Conservation (phyloP, 1,140 invertebrate genomes). For the Laupala kohalensis region DNA sequence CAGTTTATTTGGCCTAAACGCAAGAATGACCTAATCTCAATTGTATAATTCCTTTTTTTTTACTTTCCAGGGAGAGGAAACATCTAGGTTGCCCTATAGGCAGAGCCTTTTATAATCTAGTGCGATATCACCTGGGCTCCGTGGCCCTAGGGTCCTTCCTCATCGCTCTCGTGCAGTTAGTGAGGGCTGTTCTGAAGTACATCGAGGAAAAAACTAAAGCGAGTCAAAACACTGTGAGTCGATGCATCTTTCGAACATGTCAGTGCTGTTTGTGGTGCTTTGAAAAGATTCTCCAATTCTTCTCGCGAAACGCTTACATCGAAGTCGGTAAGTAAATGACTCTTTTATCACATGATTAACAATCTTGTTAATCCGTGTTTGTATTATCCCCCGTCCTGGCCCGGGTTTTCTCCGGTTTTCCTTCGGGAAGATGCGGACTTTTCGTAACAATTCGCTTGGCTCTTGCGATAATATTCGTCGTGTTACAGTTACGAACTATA, state of each 20-base stretch:
- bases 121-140: slow-evolving; percentile 61
- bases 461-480: background rate
- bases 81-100: slow-evolving; percentile 41
- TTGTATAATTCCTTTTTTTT: slow-evolving; percentile 2
- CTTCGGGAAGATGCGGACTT: too few relatives aligned
- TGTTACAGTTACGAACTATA: background rate
- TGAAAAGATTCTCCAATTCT: slow-evolving; percentile 56
- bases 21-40: too few relatives aligned
- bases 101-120: slow-evolving; percentile 38
- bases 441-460: background rate
- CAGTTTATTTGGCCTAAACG: too few relatives aligned
- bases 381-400: too few relatives aligned
- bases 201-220: slow-evolving; percentile 29
- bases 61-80: slow-evolving; percentile 46
- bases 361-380: background rate
- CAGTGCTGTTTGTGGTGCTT: slow-evolving; percentile 60
- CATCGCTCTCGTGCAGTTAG: slow-evolving; percentile 53
- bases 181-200: slow-evolving; percentile 38
- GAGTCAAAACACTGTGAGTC: slow-evolving; percentile 28
- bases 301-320: slow-evolving; percentile 66
- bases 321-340: slow-evolving; percentile 43
- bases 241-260: slow-evolving; percentile 41
- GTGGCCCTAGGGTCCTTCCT: slow-evolving; percentile 62
- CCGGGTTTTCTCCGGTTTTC: too few relatives aligned
- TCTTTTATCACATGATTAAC: too few relatives aligned